Percentiles rank a stretch among this genome's conserved stretches.
Evolutionary conservation across 2,113 vertebrate genomes (phyloP).

Genomic region (Indicator maculatus): DNA sequence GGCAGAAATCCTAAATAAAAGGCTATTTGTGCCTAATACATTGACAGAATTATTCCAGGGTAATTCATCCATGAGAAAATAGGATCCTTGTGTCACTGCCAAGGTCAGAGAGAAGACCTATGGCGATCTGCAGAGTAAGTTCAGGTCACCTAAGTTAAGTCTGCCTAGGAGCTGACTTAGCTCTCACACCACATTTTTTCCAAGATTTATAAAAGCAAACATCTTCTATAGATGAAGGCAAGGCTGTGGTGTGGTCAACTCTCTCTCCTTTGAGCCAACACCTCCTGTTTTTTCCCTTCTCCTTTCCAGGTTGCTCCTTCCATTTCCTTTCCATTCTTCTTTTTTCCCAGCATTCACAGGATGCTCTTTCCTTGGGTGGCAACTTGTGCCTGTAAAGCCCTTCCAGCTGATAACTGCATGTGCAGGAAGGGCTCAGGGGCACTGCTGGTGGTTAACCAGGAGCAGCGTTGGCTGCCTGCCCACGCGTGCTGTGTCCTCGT

Average conservation of each 20-base stretch:
- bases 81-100: conserved; percentile 45
- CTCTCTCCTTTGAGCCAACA: neutral
- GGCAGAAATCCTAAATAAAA: conserved; percentile 49
- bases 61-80: conserved; percentile 63
- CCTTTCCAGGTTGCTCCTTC: conserved; percentile 34
- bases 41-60: conserved; percentile 63
- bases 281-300: conserved; percentile 9
- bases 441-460: neutral
- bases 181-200: conserved; percentile 42
- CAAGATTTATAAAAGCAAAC: conserved; percentile 56
- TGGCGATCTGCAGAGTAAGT: conserved; percentile 38
- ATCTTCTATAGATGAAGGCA: conserved; percentile 22
- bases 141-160: conserved; percentile 58
- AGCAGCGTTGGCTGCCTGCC: rapidly evolving
- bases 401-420: neutral
- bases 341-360: neutral
- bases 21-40: conserved; percentile 58
- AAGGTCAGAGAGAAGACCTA: conserved; percentile 64
- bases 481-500: neutral
- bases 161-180: conserved; percentile 31
- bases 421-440: neutral
- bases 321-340: conserved; percentile 31
- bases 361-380: neutral
- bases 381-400: neutral
- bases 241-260: neutral